phyloP scores from a whole-genome alignment of 2,797 vertebrate genomes.

The Liasis olivaceus region DNA sequence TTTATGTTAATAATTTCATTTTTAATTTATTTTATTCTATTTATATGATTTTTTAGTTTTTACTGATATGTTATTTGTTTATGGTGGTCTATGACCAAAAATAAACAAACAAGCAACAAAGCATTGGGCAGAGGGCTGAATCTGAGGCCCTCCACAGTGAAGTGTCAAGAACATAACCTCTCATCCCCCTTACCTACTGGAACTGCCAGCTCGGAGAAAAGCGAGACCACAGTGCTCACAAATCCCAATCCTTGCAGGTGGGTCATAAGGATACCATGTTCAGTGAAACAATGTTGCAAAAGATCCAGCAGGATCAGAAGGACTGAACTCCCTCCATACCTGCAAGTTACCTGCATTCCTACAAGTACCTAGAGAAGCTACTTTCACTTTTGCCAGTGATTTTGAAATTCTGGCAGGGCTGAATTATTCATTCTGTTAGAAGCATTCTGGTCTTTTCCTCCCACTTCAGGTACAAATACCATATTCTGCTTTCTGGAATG shows the following conservation, averaged over 20 bases:
- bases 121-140: background rate
- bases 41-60: background rate
- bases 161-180: background rate
- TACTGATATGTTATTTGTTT: background rate
- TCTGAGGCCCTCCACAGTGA: background rate
- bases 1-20: background rate
- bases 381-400: background rate
- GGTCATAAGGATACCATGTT: background rate
- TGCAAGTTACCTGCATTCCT: background rate
- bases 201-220: background rate
- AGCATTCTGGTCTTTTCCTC: background rate
- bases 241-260: background rate
- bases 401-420: background rate
- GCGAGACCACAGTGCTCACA: background rate
- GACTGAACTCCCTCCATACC: background rate
- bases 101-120: background rate
- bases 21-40: background rate
- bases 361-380: background rate
- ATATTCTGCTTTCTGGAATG: background rate
- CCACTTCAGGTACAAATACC: background rate
- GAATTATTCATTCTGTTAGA: background rate
- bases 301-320: background rate
- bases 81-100: background rate
- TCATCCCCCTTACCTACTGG: background rate
- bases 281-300: background rate